phyloP scores from a whole-genome alignment of 23 tunicate genomes.

The Corella eumyota region DNA sequence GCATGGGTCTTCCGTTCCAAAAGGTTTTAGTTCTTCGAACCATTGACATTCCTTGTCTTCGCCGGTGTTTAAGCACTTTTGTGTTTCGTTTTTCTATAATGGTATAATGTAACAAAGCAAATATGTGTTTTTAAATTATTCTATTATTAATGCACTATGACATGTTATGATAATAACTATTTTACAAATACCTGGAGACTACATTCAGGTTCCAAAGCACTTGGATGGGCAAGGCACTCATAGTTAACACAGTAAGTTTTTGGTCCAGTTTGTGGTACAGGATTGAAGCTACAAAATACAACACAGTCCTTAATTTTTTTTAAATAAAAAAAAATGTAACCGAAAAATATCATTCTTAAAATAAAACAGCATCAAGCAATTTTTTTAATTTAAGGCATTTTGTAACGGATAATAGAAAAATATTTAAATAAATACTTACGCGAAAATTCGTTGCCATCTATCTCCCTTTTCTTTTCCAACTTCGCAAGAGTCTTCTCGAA shows the following conservation, averaged over 20 bases:
- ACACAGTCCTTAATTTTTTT: not conserved
- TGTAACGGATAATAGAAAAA: not conserved
- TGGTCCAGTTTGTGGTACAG: slow-evolving; percentile 33
- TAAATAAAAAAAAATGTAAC: no score
- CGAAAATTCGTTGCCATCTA: slow-evolving; percentile 21
- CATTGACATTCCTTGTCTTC: slow-evolving; percentile 11
- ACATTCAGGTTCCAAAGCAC: slow-evolving; percentile 31
- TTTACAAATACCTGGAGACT: slow-evolving; percentile 27
- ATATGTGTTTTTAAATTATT: no score
- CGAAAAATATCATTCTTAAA: no score
- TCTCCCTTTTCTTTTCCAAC: slow-evolving; percentile 17
- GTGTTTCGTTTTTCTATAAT: not conserved
- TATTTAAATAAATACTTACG: slow-evolving; percentile 7
- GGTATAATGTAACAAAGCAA: no score
- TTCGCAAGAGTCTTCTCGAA: slow-evolving; percentile 39
- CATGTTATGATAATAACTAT: no score
- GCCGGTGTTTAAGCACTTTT: slow-evolving; percentile 13
- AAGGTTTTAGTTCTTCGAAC: slow-evolving; percentile 9
- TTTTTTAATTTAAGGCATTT: not conserved
- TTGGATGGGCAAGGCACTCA: slow-evolving; percentile 29
- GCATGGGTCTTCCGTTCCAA: slow-evolving; percentile 30
- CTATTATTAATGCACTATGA: no score
- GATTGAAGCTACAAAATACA: slow-evolving; percentile 8
- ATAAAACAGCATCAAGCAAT: no score
- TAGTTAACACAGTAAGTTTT: slow-evolving; percentile 38